A percentile compares a stretch with the other conserved stretches of the same genome.
These are phyloP conservation scores for Eidolon dupreanum DNA, from an alignment of 2,797 vertebrate species.

Conservation along the genomic window DNA sequence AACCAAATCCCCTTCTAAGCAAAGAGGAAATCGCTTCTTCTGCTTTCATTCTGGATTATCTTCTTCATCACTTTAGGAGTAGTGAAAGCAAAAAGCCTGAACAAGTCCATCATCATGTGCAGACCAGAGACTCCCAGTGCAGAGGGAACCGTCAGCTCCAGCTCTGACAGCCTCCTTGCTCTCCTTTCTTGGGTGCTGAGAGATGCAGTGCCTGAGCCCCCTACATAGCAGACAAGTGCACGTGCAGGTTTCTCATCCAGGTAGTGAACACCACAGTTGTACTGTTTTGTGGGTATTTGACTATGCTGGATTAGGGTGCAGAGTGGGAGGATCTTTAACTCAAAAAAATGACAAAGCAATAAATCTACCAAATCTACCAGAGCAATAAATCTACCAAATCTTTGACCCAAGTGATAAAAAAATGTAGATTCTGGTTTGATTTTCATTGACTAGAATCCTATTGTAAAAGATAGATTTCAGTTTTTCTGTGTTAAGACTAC, in stretches of 20 bases:
- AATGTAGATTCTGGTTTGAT: neutral
- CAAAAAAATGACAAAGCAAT: neutral
- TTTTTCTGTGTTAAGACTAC: neutral
- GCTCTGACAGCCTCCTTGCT: neutral
- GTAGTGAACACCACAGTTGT: neutral
- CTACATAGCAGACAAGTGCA: neutral
- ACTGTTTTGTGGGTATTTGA: neutral
- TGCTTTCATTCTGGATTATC: neutral
- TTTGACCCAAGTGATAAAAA: neutral
- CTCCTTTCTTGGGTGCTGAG: neutral
- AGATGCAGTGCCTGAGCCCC: neutral
- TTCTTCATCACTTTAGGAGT: neutral
- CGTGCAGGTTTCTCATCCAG: neutral
- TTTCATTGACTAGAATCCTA: neutral
- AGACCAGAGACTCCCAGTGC: neutral
- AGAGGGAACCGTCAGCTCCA: fast-evolving
- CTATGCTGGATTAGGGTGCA: neutral
- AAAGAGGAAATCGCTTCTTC: conserved; percentile 13
- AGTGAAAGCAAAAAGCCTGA: neutral
- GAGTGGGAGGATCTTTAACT: neutral
- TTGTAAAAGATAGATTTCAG: conserved; percentile 6
- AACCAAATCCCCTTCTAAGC: neutral
- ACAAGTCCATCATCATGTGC: neutral
- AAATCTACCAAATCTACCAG: neutral
- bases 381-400: neutral